These are phyloP conservation scores for Drosophila macrothrix DNA, from an alignment of 2,888 invertebrate species.

Conservation along the genomic window DNA sequence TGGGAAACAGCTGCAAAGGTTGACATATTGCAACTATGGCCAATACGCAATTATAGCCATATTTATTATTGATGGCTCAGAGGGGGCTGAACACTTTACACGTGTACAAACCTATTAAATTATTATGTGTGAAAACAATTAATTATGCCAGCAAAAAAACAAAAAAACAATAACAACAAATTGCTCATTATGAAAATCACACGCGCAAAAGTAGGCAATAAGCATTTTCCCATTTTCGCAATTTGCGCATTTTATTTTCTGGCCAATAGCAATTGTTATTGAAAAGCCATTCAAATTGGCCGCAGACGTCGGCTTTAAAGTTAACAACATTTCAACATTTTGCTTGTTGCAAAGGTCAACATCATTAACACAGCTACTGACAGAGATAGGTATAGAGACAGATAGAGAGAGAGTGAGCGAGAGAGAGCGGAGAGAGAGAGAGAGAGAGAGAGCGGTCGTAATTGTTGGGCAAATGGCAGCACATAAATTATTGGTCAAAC, in stretches of 20 bases:
- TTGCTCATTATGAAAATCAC: slow-evolving; percentile 74
- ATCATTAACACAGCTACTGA: slow-evolving; percentile 65
- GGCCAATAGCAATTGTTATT: slow-evolving; percentile 54
- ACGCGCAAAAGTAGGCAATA: slow-evolving; percentile 74
- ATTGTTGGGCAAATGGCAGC: slow-evolving; percentile 83
- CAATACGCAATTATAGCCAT: slow-evolving; percentile 61
- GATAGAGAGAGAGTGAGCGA: not conserved
- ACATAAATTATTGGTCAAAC: slow-evolving; percentile 84
- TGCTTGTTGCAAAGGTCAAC: slow-evolving; percentile 78
- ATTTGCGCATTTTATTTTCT: not conserved
- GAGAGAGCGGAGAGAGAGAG: slow-evolving; percentile 14
- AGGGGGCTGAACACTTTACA: slow-evolving; percentile 45
- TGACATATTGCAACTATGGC: slow-evolving; percentile 74
- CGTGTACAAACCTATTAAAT: slow-evolving; percentile 76
- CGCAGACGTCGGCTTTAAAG: slow-evolving; percentile 63
- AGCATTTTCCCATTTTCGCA: not conserved
- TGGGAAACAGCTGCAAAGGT: slow-evolving; percentile 53
- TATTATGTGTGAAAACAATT: slow-evolving; percentile 85
- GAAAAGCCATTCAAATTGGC: slow-evolving; percentile 74
- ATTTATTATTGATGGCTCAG: slow-evolving; percentile 65
- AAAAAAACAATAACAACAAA: slow-evolving; percentile 27
- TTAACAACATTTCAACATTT: slow-evolving; percentile 61
- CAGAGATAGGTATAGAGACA: not conserved
- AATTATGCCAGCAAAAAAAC: slow-evolving; percentile 72
- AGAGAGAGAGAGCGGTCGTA: slow-evolving; percentile 53